Percentiles rank a stretch among this genome's conserved stretches.
These are phyloP conservation scores for Drosophila cardini DNA, from an alignment of 1,140 invertebrate genomes.

Conservation along the genomic window DNA sequence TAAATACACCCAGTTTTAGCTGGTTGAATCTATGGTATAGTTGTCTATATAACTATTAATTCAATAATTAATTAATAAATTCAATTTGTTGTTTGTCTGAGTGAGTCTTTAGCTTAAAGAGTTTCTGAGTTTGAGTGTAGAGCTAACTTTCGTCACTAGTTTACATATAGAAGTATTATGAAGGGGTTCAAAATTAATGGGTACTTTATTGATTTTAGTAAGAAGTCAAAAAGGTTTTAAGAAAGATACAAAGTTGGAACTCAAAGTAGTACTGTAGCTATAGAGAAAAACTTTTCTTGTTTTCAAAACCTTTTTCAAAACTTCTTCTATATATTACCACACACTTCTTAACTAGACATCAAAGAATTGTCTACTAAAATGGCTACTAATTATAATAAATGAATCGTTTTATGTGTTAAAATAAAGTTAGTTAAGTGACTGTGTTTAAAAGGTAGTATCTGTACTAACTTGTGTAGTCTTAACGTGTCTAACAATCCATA, in stretches of 20 bases:
- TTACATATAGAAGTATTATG: no score
- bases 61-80: background rate
- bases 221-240: no score
- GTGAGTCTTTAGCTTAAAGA: background rate
- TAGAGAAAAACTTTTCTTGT: no score
- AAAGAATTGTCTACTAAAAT: no score
- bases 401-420: background rate
- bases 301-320: no score
- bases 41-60: background rate
- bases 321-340: no score
- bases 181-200: no score
- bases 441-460: background rate
- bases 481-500: constrained; percentile 27
- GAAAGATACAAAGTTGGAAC: no score
- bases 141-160: no score
- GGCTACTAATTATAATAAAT: background rate
- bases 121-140: background rate
- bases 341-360: no score
- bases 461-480: constrained; percentile 1
- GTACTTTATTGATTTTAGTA: no score
- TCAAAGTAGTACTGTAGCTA: no score
- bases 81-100: background rate
- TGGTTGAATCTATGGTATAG: background rate
- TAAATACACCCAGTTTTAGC: background rate
- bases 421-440: background rate